A percentile compares a stretch with the other conserved stretches of the same genome.
Conservation (phyloP, 2,888 invertebrate genomes). For the Scaptomyza parva region DNA sequence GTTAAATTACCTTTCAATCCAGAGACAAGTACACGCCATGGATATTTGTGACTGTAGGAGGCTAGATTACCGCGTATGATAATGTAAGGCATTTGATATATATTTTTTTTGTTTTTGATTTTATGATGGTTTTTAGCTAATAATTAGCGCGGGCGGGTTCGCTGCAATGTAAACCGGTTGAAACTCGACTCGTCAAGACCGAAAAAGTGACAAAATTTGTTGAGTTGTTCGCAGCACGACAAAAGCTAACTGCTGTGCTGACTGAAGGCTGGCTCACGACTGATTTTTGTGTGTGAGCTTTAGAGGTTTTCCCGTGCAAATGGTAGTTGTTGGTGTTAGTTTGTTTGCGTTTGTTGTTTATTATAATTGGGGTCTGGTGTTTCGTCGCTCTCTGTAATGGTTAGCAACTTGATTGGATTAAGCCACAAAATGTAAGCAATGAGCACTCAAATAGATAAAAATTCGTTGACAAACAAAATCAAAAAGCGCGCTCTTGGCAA, state of each 20-base stretch:
- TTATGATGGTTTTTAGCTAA: slow-evolving; percentile 20
- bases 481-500: slow-evolving; percentile 18
- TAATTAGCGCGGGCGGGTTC: slow-evolving; percentile 58
- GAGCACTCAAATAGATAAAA: slow-evolving; percentile 35
- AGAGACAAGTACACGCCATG: slow-evolving; percentile 94
- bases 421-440: slow-evolving; percentile 47
- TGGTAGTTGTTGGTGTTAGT: slow-evolving; percentile 37
- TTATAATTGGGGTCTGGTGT: slow-evolving; percentile 53
- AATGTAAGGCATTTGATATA: slow-evolving; percentile 92
- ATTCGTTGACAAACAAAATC: slow-evolving; percentile 9
- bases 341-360: slow-evolving; percentile 53
- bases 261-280: slow-evolving; percentile 69
- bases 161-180: slow-evolving; percentile 51
- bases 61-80: slow-evolving; percentile 94
- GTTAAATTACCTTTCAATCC: slow-evolving; percentile 90
- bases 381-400: slow-evolving; percentile 59
- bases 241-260: slow-evolving; percentile 55
- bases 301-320: slow-evolving; percentile 49
- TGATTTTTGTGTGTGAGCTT: slow-evolving; percentile 55
- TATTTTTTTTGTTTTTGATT: slow-evolving; percentile 40
- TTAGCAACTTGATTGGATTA: slow-evolving; percentile 72
- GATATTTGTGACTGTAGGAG: slow-evolving; percentile 93
- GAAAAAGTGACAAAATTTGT: slow-evolving; percentile 30
- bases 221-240: slow-evolving; percentile 33
- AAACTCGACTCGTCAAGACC: slow-evolving; percentile 47